These are phyloP conservation scores for Palythoa caribaeorum DNA, from an alignment of 92 coral and sea anemone species.

Conservation along the genomic window DNA sequence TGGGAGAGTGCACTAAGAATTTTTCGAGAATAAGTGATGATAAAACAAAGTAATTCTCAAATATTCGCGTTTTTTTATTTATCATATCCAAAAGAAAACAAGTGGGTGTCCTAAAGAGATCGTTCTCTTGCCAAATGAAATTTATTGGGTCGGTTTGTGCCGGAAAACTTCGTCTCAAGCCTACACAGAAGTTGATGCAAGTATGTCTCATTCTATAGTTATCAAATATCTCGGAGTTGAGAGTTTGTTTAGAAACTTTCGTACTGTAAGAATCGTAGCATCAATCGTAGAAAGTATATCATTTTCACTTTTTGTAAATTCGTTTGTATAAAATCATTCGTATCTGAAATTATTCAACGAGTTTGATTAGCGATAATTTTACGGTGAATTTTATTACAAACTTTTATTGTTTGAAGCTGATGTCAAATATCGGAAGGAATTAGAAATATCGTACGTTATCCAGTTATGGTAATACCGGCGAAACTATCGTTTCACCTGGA, in stretches of 20 bases:
- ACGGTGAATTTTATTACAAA: conserved; percentile 20
- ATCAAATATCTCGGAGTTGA: neutral
- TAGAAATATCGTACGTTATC: conserved; percentile 1
- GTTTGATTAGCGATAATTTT: conserved; percentile 13
- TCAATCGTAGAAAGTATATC: neutral
- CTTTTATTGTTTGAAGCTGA: conserved; percentile 4
- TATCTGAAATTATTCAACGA: neutral
- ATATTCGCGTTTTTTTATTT: neutral
- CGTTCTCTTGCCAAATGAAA: neutral
- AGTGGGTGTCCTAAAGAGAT: neutral
- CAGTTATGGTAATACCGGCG: conserved; percentile 49
- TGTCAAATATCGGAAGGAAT: conserved; percentile 8
- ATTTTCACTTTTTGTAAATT: no score
- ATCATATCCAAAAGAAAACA: neutral
- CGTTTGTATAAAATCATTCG: neutral
- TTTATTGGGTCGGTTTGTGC: neutral
- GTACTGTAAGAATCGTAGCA: neutral
- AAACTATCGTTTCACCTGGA: neutral
- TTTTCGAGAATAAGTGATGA: neutral
- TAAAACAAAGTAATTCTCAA: neutral
- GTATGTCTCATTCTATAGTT: neutral
- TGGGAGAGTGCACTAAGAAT: neutral
- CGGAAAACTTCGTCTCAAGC: neutral
- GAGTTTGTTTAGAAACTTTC: conserved; percentile 5
- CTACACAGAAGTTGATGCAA: neutral